Conservation (phyloP, 2,888 invertebrate species). For the Meghimatium bilineatum region DNA sequence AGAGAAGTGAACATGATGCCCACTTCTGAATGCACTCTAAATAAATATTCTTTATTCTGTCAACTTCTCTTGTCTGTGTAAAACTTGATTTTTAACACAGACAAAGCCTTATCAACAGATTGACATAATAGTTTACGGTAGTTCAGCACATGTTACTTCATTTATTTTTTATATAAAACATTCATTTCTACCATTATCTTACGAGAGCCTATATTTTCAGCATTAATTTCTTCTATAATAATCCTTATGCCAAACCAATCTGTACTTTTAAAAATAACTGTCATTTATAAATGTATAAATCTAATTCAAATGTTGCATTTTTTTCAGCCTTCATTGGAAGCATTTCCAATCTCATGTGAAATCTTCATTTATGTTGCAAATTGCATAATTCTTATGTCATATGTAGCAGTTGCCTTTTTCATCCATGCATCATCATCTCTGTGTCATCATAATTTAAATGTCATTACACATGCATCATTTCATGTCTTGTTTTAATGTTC, state of each 20-base stretch:
- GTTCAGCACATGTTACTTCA: too few species aligned
- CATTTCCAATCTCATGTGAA: background rate
- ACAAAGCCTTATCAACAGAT: too few species aligned
- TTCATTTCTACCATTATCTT: background rate
- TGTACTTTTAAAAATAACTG: background rate
- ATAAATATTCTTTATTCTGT: too few species aligned
- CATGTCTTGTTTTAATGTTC: background rate
- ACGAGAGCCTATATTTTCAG: background rate
- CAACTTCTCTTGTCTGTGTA: slow-evolving; percentile 37
- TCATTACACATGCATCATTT: background rate
- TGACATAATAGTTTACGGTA: too few species aligned
- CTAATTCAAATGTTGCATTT: background rate
- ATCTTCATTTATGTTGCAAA: background rate
- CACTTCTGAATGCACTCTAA: too few species aligned
- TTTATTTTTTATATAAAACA: too few species aligned
- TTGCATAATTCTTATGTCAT: background rate
- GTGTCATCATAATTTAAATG: too few species aligned
- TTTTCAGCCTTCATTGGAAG: background rate
- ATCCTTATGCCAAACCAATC: background rate
- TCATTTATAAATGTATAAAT: background rate
- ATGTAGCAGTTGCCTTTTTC: too few species aligned
- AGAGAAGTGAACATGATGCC: too few species aligned
- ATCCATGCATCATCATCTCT: too few species aligned
- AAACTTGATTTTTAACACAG: slow-evolving; percentile 26
- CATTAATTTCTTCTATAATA: background rate